Base-by-base conservation (phyloP, 2,113 vertebrate genomes). In the Puma concolor region DNA sequence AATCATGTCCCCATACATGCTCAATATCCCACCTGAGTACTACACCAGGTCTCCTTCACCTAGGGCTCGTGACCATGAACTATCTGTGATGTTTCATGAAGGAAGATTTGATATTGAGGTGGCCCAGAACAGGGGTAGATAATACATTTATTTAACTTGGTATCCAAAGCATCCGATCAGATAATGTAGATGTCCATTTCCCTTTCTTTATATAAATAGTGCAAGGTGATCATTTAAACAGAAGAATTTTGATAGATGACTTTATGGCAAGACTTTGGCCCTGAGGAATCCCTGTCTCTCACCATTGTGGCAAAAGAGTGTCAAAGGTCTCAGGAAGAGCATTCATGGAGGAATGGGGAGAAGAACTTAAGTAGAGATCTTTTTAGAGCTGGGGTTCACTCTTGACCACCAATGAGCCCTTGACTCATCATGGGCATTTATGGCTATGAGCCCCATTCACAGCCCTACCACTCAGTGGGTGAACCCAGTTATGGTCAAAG, bases 201-300 rank as follows among this genome's bases (percentile, higher is more conserved):
- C 85, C 48, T 31, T 97, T 50, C 17, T 54, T 95, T 93, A 83
- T 83, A 44, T 97, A 97, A 98, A 97, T 52, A 98, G 91, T 97
- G 23, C 92, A 91, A 86, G 91, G 38, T 96, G 60, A 95, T 96
- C 94, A 50, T 97, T 96, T 97, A 97, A 98, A 98, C 82, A 94
- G 77, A 97, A 96, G 86, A 88, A 67, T 54, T 93, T 81, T 79
- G 96, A 85, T 95, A 86, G 69, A 95, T 97, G 83, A 69, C 81
- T 91, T 95, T 0, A 0, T 95, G 72, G 72, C 60, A 60, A 74
- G 72, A 86, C 85, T 97, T 97, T 80, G 74, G 29, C 27, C 69
- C 69, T 64, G 38, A 93, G 57, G 71, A 88, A 95, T 76, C 33
- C 63, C 41, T 66, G 50, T 52, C 33, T 74, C 71, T 92, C 29